phyloP scores from a whole-genome alignment of 2,113 vertebrate genomes.

The Alosa alosa region DNA sequence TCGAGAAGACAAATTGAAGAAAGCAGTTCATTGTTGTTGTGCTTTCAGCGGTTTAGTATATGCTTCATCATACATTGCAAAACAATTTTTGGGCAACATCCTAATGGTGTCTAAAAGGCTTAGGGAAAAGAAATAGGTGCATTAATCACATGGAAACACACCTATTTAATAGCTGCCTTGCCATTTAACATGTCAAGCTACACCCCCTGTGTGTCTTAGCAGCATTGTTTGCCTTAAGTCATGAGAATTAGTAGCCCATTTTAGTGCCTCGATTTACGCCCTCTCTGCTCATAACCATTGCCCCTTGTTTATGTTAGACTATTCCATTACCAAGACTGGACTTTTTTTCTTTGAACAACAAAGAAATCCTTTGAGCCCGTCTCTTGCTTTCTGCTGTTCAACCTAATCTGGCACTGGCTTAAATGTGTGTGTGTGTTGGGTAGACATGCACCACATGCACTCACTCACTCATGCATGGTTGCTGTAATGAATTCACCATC shows the following conservation, averaged over 20 bases:
- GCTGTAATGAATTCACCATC: slow-evolving; percentile 4
- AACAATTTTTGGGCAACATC: not conserved
- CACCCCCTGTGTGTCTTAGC: not conserved
- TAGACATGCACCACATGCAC: not conserved
- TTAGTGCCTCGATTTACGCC: not conserved
- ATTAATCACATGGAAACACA: slow-evolving; percentile 13
- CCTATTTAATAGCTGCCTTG: not conserved
- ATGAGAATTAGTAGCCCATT: not conserved
- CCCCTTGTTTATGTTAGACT: not conserved
- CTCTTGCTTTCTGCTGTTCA: not conserved
- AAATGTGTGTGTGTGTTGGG: not conserved
- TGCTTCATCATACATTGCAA: not conserved
- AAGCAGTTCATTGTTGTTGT: not conserved
- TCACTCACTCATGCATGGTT: not conserved
- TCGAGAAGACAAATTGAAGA: not conserved
- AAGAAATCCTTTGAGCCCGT: not conserved
- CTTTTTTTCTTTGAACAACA: slow-evolving; percentile 7
- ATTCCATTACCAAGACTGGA: not conserved
- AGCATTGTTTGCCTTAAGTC: not conserved
- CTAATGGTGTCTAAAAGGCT: slow-evolving; percentile 3
- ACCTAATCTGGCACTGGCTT: not conserved
- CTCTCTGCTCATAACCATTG: not conserved
- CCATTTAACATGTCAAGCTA: not conserved
- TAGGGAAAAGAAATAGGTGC: not conserved
- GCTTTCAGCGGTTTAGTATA: not conserved